phyloP scores from a whole-genome alignment of 2,113 vertebrate genomes.

The Tragelaphus buxtoni region DNA sequence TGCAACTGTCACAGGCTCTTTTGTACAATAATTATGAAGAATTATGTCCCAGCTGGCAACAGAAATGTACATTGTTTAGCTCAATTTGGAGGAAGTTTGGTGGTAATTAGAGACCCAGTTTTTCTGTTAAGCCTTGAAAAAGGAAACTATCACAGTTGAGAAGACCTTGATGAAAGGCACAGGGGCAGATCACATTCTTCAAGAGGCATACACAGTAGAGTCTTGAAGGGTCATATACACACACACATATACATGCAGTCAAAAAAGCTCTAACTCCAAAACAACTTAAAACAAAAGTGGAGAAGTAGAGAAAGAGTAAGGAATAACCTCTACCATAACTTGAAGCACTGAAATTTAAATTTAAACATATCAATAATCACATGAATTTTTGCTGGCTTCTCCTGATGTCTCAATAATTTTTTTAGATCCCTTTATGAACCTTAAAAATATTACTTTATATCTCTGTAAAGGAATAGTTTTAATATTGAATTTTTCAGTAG shows the following conservation, averaged over 20 bases:
- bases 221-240: background rate
- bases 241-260: background rate
- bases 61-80: constrained; percentile 24
- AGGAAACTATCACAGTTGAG: background rate
- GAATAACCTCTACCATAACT: background rate
- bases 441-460: constrained; percentile 4
- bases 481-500: constrained; percentile 30
- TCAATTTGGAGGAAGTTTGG: constrained; percentile 61
- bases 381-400: constrained; percentile 13
- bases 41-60: constrained; percentile 63
- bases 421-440: background rate
- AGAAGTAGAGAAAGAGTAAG: background rate
- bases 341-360: background rate
- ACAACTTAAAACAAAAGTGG: background rate
- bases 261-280: background rate
- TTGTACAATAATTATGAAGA: constrained; percentile 68
- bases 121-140: constrained; percentile 59
- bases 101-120: constrained; percentile 66
- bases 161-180: constrained; percentile 17
- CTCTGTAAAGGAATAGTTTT: background rate
- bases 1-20: constrained; percentile 51
- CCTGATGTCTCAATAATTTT: background rate
- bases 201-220: background rate
- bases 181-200: background rate
- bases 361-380: background rate